Evolutionary conservation across 2,888 invertebrate species (phyloP), one percentile per base, ranked within the genome.

Genomic region (Dryomyza anilis): DNA sequence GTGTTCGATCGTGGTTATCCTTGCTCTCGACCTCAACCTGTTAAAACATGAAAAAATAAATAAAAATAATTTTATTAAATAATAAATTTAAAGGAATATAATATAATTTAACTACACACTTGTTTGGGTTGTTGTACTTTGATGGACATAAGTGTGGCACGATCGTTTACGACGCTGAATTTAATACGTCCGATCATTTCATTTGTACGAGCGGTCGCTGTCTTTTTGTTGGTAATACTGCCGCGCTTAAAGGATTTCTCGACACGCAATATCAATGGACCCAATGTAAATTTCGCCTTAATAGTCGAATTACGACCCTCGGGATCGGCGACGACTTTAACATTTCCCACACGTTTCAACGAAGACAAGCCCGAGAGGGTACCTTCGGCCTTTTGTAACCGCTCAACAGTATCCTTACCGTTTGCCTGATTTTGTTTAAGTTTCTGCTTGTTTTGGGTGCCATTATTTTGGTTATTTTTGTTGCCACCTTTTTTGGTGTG

Each of bases 51-150:
- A 25, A 14, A 33, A 19, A 33, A 36, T 21, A 39, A 63, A 57
- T 0, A 10, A 61, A 59, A 48, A 48, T 1, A 16, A 36, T 30
- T 46, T 14, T n/a, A 7, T 58, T 29, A 39, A 27, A 50, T 53
- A n/a, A 56, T 12, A 57, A 57, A 21, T 36, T 12, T 27, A 27
- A 1, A n/a, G 27, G 55, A 29, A 33, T 5, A 48, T 8, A 59
- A 8, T 21, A 8, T 25, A 33, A 55, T 12, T 1, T 39, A 14
- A 14, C 2, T 8, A 25, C 33, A 77, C 84, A 93, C 93, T 88
- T 94, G 93, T 85, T 93, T 94, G 7, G 94, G 94, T 78, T 94
- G 94, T 67, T 93, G 86, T 60, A 94, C 94, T 78, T 90, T 90
- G 73, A 94, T 94, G 39, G 92, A 91, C 81, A 93, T 92, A 64